These are phyloP conservation scores for Sardinella longiceps DNA, from an alignment of 2,797 vertebrate genomes.

Conservation along the genomic window DNA sequence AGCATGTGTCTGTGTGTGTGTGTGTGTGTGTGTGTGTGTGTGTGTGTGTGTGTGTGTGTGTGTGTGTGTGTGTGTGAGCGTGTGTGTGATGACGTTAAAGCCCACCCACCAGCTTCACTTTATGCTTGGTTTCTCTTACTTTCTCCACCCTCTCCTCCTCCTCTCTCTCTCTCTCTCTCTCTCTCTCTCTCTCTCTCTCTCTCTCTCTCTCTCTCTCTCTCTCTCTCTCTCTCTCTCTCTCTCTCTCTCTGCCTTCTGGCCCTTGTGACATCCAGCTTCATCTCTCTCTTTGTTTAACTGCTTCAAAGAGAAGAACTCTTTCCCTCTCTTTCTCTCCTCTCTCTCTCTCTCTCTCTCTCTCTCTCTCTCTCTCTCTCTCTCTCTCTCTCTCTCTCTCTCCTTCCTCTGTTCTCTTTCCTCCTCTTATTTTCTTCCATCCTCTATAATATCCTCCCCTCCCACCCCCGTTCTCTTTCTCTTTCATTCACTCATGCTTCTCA, in stretches of 20 bases:
- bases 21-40: conserved; percentile 22
- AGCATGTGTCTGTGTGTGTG: conserved; percentile 14
- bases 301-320: neutral
- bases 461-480: neutral
- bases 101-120: conserved; percentile 23
- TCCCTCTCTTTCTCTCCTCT: neutral
- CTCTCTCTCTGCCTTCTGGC: neutral
- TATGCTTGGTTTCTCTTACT: conserved; percentile 19
- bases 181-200: neutral
- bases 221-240: conserved; percentile 1
- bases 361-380: neutral
- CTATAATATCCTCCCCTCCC: neutral
- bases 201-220: neutral
- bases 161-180: neutral
- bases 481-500: neutral
- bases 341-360: neutral
- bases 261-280: neutral
- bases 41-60: neutral
- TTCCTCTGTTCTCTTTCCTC: neutral
- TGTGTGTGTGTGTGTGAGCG: conserved; percentile 22
- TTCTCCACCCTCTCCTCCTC: conserved; percentile 20
- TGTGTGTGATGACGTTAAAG: conserved; percentile 38
- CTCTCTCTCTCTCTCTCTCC: neutral
- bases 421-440: neutral
- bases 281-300: neutral